Evolutionary conservation across 2,113 vertebrate species (phyloP).

Genomic region (Triplophysa siluroides): DNA sequence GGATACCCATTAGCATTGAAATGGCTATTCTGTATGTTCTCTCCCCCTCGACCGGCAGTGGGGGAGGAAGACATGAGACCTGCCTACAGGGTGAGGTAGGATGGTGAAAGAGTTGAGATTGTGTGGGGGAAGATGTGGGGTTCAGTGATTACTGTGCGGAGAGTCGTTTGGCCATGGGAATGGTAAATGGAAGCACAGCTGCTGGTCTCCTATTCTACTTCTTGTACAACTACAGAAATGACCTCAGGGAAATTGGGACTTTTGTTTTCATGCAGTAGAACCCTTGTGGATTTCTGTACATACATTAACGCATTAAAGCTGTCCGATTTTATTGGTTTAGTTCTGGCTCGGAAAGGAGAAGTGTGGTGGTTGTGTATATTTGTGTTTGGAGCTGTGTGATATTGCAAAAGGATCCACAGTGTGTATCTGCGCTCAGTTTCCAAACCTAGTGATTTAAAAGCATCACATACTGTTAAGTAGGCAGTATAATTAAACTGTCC

Average conservation of each 20-base stretch:
- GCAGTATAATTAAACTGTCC: too few species aligned
- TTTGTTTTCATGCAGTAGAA: conserved; percentile 17
- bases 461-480: background rate
- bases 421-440: background rate
- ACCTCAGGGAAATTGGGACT: conserved; percentile 24
- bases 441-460: background rate
- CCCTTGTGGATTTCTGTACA: background rate
- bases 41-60: background rate
- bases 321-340: background rate
- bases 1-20: background rate
- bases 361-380: background rate
- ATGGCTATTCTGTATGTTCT: background rate
- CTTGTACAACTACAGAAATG: conserved; percentile 6
- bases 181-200: conserved; percentile 37
- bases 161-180: conserved; percentile 7
- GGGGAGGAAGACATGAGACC: conserved; percentile 5
- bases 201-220: conserved; percentile 19
- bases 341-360: background rate
- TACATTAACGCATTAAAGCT: background rate
- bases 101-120: background rate
- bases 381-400: background rate
- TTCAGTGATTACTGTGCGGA: conserved; percentile 3
- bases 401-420: background rate
- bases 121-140: conserved; percentile 15
- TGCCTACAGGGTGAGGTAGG: conserved; percentile 1